Evolutionary conservation across 2,888 invertebrate species (phyloP), one percentile per base, ranked within the genome.

Genomic region (Mythimna albipuncta): DNA sequence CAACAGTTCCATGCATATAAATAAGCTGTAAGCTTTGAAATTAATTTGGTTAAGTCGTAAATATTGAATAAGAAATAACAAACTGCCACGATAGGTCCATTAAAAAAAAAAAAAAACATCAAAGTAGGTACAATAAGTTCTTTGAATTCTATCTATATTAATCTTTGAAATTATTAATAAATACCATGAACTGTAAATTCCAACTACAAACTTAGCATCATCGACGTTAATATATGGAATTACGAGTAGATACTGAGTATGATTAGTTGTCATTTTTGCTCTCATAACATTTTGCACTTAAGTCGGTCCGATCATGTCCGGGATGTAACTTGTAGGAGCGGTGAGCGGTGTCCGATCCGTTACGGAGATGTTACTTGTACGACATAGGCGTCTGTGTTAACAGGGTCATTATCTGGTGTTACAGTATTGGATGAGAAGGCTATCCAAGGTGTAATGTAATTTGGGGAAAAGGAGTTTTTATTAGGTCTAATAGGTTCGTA

Each of bases 301-400:
- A 50, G 19, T 7, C 50, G 50, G 50, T 50, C 86, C 83, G 85
- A 86, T 87, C 70, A 38, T 77, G 69, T 77, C 58, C 74, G 59
- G 55, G 35, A n/a, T 57, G 68, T 50, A 44, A 68, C 81, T 81
- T 81, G 78, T 77, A 21, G n/a, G 63, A 70, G 67, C 64, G 80
- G 81, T 83, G 66, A 70, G 68, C 66, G 78, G 81, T 83, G 80
- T 85, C 85, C 84, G 85, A 85, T 88, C 71, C 59, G 66, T 57
- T 50, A 77, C 58, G 35, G 68, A 68, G 69, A 54, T 76, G 76
- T 73, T 35, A 58, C 73, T 74, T 74, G 67, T 69, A 54, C 26
- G 66, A 64, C 72, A 68, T 67, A 35, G 54, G 59, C 35, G 58
- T 58, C 61, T 62, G 59, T 83, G 83, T 81, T 83, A 83, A 81